phyloP scores from a whole-genome alignment of 2,797 vertebrate species.

The Pseudomugil gertrudae region DNA sequence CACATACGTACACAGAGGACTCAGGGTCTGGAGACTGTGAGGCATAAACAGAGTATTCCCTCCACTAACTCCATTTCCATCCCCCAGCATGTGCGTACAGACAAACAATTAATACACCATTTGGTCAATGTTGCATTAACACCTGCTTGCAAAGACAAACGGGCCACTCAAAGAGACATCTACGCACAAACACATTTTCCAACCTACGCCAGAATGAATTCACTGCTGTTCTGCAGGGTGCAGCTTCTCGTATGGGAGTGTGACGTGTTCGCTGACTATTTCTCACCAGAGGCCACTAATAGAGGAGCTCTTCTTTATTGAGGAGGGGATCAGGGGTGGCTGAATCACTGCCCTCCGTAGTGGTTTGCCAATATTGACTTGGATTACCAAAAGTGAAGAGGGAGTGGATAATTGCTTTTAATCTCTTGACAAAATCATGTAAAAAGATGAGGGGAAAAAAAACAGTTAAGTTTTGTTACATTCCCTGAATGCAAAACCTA shows the following conservation, averaged over 20 bases:
- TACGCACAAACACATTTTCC: slow-evolving; percentile 42
- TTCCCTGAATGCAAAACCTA: neutral
- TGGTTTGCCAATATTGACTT: slow-evolving; percentile 35
- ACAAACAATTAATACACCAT: slow-evolving; percentile 9
- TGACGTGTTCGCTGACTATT: slow-evolving; percentile 51
- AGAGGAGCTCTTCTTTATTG: slow-evolving; percentile 21
- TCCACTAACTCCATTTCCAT: neutral
- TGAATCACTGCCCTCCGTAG: slow-evolving; percentile 47
- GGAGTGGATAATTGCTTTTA: slow-evolving; percentile 50
- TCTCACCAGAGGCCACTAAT: slow-evolving; percentile 23
- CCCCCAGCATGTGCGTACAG: neutral
- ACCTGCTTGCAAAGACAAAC: slow-evolving; percentile 36
- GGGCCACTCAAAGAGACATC: slow-evolving; percentile 11
- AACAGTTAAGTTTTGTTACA: slow-evolving; percentile 1
- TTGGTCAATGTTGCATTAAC: slow-evolving; percentile 35
- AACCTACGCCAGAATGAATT: slow-evolving; percentile 47
- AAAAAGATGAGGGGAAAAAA: neutral
- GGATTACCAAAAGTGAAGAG: slow-evolving; percentile 20
- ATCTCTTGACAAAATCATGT: slow-evolving; percentile 9
- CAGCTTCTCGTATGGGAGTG: slow-evolving; percentile 3
- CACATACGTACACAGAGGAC: slow-evolving; percentile 16
- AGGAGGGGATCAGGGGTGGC: slow-evolving; percentile 35
- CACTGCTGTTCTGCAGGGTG: slow-evolving; percentile 22
- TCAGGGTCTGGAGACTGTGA: slow-evolving; percentile 23
- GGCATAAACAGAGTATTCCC: slow-evolving; percentile 15